Percentiles rank a stretch among this genome's conserved stretches.
These are phyloP conservation scores for Gymnodraco acuticeps DNA, from an alignment of 2,797 vertebrate genomes.

Conservation along the genomic window DNA sequence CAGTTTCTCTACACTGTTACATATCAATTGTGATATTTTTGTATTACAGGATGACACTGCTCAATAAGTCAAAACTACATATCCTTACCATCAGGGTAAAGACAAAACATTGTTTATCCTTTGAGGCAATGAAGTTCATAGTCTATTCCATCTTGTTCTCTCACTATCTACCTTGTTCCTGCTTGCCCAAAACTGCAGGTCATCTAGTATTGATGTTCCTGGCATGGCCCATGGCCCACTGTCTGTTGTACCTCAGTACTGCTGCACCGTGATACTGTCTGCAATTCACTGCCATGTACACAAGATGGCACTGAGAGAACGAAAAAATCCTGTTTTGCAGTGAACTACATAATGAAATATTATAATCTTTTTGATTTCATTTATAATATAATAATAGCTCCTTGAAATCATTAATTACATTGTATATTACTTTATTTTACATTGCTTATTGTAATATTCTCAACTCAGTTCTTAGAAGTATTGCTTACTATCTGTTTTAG, in stretches of 20 bases:
- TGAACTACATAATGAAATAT: no score
- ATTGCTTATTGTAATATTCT: background rate
- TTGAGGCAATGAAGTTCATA: background rate
- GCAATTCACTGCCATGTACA: slow-evolving; percentile 43
- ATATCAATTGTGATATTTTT: background rate
- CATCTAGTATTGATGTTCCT: background rate
- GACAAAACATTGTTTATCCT: background rate
- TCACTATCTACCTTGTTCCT: background rate
- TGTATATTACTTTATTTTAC: background rate
- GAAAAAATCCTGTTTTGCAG: background rate
- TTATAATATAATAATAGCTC: background rate
- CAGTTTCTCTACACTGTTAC: background rate
- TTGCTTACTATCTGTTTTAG: background rate
- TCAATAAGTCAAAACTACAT: background rate
- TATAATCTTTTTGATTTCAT: no score
- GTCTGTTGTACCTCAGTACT: slow-evolving; percentile 64
- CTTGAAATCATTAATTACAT: background rate
- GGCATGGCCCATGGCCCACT: slow-evolving; percentile 60
- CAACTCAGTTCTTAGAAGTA: background rate
- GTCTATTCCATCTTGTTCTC: background rate
- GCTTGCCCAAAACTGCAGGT: background rate
- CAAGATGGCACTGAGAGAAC: slow-evolving; percentile 64
- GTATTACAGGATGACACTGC: background rate
- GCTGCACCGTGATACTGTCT: slow-evolving; percentile 32
- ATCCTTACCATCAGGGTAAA: background rate